Evolutionary conservation across 2,888 invertebrate species (phyloP), one percentile per base, ranked within the genome.

Genomic region (Drepana falcataria): DNA sequence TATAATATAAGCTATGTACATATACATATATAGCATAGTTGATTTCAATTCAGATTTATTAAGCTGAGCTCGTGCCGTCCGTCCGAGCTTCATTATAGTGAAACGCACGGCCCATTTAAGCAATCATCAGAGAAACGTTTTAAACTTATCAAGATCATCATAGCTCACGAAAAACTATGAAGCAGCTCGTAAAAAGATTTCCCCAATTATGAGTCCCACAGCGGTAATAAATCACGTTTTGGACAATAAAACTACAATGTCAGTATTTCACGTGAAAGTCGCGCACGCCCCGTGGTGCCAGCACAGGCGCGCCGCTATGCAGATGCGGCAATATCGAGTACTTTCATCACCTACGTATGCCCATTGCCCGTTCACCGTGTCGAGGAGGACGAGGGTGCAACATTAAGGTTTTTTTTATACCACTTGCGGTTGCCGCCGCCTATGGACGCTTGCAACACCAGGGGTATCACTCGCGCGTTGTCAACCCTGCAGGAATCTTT

Each of bases 291-390:
- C 49, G 37, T 35, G 21, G 21, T 35, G 35, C 49, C 35, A 35
- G 37, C 35, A 49, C 21, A 21, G 21, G 21, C 21, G 21, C 37
- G 57, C 57, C 61, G 59, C 61, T 62, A 69, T 68, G 65, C 59
- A 65, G 70, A 69, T 67, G 59, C 53, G 63, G 53, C 56, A 66
- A 66, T 64, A 69, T 69, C 68, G 69, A 59, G 47, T 51, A 69
- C 68, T 69, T 69, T 69, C 68, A 69, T 69, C 68, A 69, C 68
- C 69, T 66, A 61, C 64, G 68, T 69, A 69, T 67, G 9, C 44
- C 44, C 9, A 44, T 44, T 67, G 9, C 44, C 44, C 9, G 9
- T 44, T 44, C 44, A 44, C 44, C 44, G 44, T 44, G 9, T 9
- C 44, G 44, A 44, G 9, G 44, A 44, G 9, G 3, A 44, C 44